Evolutionary conservation across 2,113 vertebrate genomes (phyloP).

Genomic region (Thermophis baileyi): DNA sequence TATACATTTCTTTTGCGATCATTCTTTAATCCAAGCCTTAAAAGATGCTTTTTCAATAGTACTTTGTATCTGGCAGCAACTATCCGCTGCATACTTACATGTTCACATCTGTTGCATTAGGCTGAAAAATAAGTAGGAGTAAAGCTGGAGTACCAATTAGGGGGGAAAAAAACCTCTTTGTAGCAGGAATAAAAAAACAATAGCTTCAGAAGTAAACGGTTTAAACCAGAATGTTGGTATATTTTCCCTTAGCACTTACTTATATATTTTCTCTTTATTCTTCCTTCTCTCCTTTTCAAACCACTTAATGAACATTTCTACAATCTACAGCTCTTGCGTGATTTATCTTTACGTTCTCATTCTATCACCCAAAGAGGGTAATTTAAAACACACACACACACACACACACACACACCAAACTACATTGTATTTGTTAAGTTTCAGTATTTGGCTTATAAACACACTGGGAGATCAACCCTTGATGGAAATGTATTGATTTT

Average conservation of each 20-base stretch:
- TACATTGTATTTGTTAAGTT: constrained; percentile 48
- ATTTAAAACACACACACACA: background rate
- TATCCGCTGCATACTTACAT: background rate
- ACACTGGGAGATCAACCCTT: constrained; percentile 72
- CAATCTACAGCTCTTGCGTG: background rate
- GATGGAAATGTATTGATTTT: constrained; percentile 79
- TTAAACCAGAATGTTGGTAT: background rate
- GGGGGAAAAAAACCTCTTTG: background rate
- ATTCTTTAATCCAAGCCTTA: background rate
- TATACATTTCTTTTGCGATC: background rate
- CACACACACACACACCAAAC: constrained; percentile 2
- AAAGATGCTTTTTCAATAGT: background rate
- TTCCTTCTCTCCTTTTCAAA: background rate
- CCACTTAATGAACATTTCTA: background rate
- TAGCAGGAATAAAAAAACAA: background rate
- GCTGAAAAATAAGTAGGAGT: background rate
- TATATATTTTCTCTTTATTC: background rate
- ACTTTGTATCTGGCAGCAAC: background rate
- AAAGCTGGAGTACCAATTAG: background rate
- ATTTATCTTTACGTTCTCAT: background rate
- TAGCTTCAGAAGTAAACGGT: background rate
- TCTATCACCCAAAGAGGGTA: background rate
- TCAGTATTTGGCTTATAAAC: constrained; percentile 62
- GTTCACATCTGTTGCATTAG: background rate
- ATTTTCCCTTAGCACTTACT: background rate